These are phyloP conservation scores for Nomada fabriciana DNA, from an alignment of 2,888 invertebrate genomes.

Conservation along the genomic window DNA sequence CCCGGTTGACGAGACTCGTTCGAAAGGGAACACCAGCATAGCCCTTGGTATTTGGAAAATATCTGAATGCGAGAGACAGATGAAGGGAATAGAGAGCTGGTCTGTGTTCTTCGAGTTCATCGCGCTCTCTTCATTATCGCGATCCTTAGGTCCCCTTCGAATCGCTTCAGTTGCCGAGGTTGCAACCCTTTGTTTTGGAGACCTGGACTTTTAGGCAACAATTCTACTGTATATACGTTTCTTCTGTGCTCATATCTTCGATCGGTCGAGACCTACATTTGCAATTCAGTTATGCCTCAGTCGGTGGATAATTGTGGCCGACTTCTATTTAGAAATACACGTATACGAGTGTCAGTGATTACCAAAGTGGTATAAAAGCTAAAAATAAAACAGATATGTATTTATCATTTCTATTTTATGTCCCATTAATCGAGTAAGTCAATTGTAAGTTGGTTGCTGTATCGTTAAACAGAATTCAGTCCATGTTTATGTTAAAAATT, in stretches of 20 bases:
- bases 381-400: no score
- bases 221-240: neutral
- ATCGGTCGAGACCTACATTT: neutral
- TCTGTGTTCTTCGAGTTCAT: conserved; percentile 12
- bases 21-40: neutral
- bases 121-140: conserved; percentile 30
- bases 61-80: conserved; percentile 8
- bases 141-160: conserved; percentile 22
- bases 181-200: conserved; percentile 13
- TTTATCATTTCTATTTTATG: no score
- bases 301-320: neutral
- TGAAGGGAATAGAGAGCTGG: neutral
- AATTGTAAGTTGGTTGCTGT: no score
- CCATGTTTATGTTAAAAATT: no score
- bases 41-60: conserved; percentile 18
- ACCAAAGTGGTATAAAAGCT: no score
- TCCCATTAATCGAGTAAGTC: no score
- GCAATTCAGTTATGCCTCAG: neutral
- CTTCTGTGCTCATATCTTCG: neutral
- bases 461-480: no score
- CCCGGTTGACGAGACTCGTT: conserved; percentile 33
- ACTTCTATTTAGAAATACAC: neutral
- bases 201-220: conserved; percentile 14
- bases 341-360: no score
- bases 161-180: conserved; percentile 1